These are phyloP conservation scores for Aplodontia rufa DNA, from an alignment of 2,113 vertebrate genomes.

Conservation along the genomic window DNA sequence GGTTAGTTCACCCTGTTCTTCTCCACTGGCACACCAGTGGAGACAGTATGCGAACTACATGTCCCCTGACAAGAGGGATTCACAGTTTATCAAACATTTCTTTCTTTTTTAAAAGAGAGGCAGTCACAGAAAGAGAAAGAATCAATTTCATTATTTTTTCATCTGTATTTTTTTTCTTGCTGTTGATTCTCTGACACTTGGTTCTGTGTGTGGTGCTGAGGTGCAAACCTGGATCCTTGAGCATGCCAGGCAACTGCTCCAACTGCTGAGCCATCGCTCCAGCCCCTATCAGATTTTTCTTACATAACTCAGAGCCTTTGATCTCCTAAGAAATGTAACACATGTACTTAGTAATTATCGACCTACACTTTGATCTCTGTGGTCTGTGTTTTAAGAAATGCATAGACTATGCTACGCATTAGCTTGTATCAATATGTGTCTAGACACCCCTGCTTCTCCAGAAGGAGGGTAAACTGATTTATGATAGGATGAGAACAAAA, in stretches of 20 bases:
- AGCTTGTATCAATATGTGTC: background rate
- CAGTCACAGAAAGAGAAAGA: no score
- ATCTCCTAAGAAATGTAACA: background rate
- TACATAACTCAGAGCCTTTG: background rate
- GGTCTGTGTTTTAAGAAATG: background rate
- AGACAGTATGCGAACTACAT: background rate
- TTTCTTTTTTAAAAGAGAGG: no score
- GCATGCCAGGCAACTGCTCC: no score
- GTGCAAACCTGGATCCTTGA: no score
- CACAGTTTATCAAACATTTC: background rate
- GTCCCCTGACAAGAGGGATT: background rate
- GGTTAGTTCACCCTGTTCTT: background rate
- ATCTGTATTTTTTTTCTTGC: no score
- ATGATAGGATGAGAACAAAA: background rate
- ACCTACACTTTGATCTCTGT: background rate
- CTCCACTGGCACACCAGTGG: background rate
- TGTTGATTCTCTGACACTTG: no score
- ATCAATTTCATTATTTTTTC: no score
- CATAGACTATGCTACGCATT: background rate
- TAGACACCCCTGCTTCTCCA: background rate
- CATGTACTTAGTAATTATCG: background rate
- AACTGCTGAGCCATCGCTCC: no score
- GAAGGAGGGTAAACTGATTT: background rate
- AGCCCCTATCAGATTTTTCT: background rate
- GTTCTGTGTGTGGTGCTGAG: no score